These are phyloP conservation scores for Chrysaora quinquecirrha DNA, from an alignment of 30 jellyfish, hydroid and myxozoan genomes.

Conservation along the genomic window DNA sequence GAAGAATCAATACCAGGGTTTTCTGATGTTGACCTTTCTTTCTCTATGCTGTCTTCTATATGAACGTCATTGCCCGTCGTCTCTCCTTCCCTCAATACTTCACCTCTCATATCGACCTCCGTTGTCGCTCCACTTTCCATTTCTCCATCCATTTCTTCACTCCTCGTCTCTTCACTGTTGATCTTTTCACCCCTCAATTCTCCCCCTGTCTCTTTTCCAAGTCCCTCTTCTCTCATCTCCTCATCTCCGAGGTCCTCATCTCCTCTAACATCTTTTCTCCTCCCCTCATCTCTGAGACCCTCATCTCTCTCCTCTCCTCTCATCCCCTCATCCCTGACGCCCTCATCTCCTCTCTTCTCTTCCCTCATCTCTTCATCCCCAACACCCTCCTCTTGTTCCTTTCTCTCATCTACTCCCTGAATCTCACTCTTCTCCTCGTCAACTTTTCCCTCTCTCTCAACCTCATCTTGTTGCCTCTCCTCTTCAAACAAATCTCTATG, in stretches of 20 bases:
- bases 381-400: constrained; percentile 56
- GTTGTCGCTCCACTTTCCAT: background rate
- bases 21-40: background rate
- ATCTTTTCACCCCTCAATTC: background rate
- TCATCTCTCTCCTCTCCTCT: constrained; percentile 10
- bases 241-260: background rate
- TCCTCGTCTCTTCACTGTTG: background rate
- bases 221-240: background rate
- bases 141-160: constrained; percentile 4
- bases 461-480: constrained; percentile 65
- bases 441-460: constrained; percentile 31
- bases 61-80: too few species aligned
- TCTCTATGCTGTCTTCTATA: too few species aligned
- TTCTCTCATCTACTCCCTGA: constrained; percentile 50
- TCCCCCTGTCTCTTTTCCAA: constrained; percentile 1
- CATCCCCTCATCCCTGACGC: constrained; percentile 22
- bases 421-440: constrained; percentile 22
- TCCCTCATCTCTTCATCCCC: constrained; percentile 31
- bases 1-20: background rate
- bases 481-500: constrained; percentile 79
- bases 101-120: constrained; percentile 10
- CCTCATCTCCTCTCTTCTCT: constrained; percentile 27
- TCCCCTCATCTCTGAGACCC: constrained; percentile 12
- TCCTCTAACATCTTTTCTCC: constrained; percentile 12
- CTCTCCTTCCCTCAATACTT: too few species aligned